Percentiles rank a stretch among this genome's conserved stretches.
phyloP scores from a whole-genome alignment of 2,113 vertebrate species.

The Eurypyga helias region DNA sequence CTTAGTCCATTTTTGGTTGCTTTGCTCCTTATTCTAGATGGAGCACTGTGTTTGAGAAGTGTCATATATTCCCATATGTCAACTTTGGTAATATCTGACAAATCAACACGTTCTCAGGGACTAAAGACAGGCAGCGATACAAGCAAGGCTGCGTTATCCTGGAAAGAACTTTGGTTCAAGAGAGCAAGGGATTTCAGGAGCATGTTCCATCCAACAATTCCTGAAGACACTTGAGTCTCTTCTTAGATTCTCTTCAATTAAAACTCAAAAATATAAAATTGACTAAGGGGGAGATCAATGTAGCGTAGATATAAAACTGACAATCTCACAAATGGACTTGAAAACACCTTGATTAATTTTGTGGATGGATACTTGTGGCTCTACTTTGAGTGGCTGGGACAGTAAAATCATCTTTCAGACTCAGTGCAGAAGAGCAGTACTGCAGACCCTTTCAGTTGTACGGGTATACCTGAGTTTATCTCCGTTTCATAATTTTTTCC shows the following conservation, averaged over 20 bases:
- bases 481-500: not conserved
- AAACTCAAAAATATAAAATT: slow-evolving; percentile 38
- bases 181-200: slow-evolving; percentile 85
- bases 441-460: not conserved
- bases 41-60: not conserved
- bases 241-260: slow-evolving; percentile 56
- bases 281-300: not conserved
- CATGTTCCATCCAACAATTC: slow-evolving; percentile 81
- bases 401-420: not conserved
- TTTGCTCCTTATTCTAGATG: not conserved
- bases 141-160: slow-evolving; percentile 86
- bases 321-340: not conserved
- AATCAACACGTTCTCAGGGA: not conserved
- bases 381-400: not conserved
- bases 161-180: slow-evolving; percentile 82
- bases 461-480: not conserved
- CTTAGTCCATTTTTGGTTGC: not conserved
- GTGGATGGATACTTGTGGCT: not conserved
- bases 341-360: not conserved
- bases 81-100: not conserved
- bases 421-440: not conserved
- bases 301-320: not conserved
- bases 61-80: not conserved
- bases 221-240: slow-evolving; percentile 65
- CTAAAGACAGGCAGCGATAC: slow-evolving; percentile 81